Percentiles rank a stretch among this genome's conserved stretches.
Evolutionary conservation across 2,797 vertebrate species (phyloP).

Genomic region (Acrossocheilus fasciatus): DNA sequence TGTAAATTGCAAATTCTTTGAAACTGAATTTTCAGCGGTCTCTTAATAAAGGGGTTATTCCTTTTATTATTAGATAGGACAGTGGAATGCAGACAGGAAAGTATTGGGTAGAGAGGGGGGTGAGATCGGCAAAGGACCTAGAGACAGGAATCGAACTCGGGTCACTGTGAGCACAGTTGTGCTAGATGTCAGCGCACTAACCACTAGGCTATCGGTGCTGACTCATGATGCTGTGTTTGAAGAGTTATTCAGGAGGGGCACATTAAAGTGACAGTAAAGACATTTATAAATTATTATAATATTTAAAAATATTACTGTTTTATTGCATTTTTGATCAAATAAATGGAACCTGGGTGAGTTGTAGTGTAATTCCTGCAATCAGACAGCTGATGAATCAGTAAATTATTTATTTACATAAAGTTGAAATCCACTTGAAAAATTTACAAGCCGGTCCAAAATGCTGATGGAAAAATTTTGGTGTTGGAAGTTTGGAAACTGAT

Average conservation of each 20-base stretch:
- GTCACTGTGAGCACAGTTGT: too few relatives aligned
- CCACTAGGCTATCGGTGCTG: too few relatives aligned
- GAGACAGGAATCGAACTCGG: too few relatives aligned
- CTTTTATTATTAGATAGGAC: too few relatives aligned
- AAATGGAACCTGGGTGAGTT: not conserved
- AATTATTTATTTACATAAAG: not conserved
- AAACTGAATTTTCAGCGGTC: not conserved
- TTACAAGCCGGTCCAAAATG: not conserved
- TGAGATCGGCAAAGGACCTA: too few relatives aligned
- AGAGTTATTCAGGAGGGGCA: not conserved
- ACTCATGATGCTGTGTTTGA: not conserved
- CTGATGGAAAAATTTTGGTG: not conserved
- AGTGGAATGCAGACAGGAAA: too few relatives aligned
- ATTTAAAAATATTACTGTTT: not conserved
- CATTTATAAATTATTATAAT: not conserved
- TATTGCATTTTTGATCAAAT: not conserved
- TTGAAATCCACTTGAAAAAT: too few relatives aligned
- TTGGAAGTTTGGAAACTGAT: not conserved
- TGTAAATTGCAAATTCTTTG: not conserved
- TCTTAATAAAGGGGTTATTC: too few relatives aligned
- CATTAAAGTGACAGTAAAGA: not conserved
- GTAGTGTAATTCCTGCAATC: not conserved
- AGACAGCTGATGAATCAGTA: too few relatives aligned
- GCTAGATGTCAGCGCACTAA: too few relatives aligned
- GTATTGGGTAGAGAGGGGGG: too few relatives aligned